Evolutionary conservation across 2,888 invertebrate genomes (phyloP).

Genomic region (Drosophila quinaria): DNA sequence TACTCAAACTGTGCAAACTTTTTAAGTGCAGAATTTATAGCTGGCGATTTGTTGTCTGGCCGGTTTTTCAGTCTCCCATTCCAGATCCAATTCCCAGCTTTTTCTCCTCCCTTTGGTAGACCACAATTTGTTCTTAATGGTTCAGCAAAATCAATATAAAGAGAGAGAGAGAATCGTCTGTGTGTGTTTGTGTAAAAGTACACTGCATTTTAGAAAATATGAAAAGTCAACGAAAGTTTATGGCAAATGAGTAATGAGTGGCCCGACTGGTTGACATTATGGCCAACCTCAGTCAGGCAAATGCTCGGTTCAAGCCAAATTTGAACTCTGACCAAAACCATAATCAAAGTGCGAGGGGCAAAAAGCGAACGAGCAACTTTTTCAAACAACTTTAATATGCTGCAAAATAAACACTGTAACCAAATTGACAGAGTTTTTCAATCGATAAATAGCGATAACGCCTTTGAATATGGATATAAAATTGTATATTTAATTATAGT

Average conservation of each 20-base stretch:
- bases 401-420: background rate
- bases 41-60: slow-evolving; percentile 77
- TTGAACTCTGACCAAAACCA: slow-evolving; percentile 12
- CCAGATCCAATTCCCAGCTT: background rate
- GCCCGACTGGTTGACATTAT: slow-evolving; percentile 65
- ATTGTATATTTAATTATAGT: background rate
- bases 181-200: slow-evolving; percentile 27
- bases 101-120: slow-evolving; percentile 24
- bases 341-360: background rate
- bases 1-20: slow-evolving; percentile 70
- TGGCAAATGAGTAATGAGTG: slow-evolving; percentile 79
- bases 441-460: background rate
- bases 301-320: slow-evolving; percentile 15
- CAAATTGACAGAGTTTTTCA: background rate
- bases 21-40: slow-evolving; percentile 79
- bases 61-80: slow-evolving; percentile 26
- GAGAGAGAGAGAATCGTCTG: slow-evolving; percentile 7
- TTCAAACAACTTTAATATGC: background rate
- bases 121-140: slow-evolving; percentile 69
- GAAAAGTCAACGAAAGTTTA: slow-evolving; percentile 77
- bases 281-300: slow-evolving; percentile 27
- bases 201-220: slow-evolving; percentile 71
- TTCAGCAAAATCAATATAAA: slow-evolving; percentile 71
- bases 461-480: background rate
- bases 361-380: slow-evolving; percentile 5